Conservation (phyloP, 2,888 invertebrate genomes). For the Aquatica leii region DNA sequence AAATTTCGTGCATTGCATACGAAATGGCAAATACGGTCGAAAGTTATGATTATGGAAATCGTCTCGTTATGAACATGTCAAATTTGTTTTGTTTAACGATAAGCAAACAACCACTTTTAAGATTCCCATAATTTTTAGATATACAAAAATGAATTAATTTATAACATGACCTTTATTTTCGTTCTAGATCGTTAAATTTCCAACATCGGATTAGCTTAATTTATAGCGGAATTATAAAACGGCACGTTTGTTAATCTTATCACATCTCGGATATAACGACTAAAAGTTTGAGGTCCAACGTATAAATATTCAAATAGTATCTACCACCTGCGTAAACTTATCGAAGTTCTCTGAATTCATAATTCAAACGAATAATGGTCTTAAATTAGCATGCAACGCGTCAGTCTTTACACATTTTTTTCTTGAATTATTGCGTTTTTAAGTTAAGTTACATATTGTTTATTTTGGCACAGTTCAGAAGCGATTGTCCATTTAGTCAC, state of each 20-base stretch:
- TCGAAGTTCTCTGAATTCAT: slow-evolving; percentile 20
- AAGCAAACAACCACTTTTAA: too few relatives aligned
- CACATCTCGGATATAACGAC: slow-evolving; percentile 34
- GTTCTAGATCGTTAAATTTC: slow-evolving; percentile 23
- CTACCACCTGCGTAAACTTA: slow-evolving; percentile 35
- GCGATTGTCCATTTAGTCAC: slow-evolving; percentile 20
- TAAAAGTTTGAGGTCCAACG: slow-evolving; percentile 29
- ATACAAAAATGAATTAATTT: too few relatives aligned
- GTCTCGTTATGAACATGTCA: too few relatives aligned
- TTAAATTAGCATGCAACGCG: neutral
- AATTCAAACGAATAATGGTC: neutral
- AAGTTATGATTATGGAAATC: too few relatives aligned
- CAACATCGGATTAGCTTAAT: slow-evolving; percentile 39
- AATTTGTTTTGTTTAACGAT: too few relatives aligned
- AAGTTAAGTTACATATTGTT: neutral
- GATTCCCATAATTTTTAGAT: too few relatives aligned
- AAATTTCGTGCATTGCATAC: too few relatives aligned
- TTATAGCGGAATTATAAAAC: slow-evolving; percentile 40
- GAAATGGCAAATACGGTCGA: too few relatives aligned
- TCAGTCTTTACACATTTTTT: slow-evolving; percentile 6
- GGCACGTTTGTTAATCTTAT: slow-evolving; percentile 32
- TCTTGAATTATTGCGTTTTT: neutral
- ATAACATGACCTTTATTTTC: neutral
- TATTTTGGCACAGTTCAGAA: slow-evolving; percentile 25
- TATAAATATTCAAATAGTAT: slow-evolving; percentile 35